These are phyloP conservation scores for Stegana nigrithorax DNA, from an alignment of 2,888 invertebrate species.

Conservation along the genomic window DNA sequence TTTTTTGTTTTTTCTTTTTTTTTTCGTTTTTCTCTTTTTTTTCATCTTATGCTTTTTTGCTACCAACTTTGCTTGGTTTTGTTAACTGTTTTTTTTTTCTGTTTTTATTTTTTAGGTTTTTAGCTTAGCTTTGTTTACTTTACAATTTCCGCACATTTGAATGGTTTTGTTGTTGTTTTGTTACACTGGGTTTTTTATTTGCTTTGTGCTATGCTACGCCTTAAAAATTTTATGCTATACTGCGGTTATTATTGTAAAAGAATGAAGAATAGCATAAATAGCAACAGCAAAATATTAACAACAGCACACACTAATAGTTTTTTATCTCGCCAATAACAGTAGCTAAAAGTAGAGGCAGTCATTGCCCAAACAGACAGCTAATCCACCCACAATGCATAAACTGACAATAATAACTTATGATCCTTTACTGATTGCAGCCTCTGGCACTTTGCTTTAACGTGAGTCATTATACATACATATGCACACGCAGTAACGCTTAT, in stretches of 20 bases:
- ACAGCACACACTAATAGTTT: background rate
- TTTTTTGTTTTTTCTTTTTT: constrained; percentile 10
- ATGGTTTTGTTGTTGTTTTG: constrained; percentile 9
- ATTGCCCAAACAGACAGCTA: background rate
- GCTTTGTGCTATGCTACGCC: background rate
- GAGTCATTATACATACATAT: too few species aligned
- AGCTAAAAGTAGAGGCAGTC: too few species aligned
- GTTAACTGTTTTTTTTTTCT: background rate
- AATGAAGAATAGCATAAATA: background rate
- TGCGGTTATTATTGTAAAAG: background rate
- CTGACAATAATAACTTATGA: too few species aligned
- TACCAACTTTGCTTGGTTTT: too few species aligned
- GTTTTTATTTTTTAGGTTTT: constrained; percentile 3
- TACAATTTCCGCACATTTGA: constrained; percentile 24
- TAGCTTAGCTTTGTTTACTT: constrained; percentile 17
- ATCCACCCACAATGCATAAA: too few species aligned
- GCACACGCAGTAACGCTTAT: too few species aligned
- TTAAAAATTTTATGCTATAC: constrained; percentile 1
- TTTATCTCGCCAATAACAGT: too few species aligned
- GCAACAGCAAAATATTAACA: background rate
- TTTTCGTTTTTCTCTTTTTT: background rate
- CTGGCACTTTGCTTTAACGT: too few species aligned
- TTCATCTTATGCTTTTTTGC: too few species aligned
- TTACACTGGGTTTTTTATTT: constrained; percentile 4
- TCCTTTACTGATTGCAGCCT: too few species aligned